Evolutionary conservation across 2,888 invertebrate genomes (phyloP).

Genomic region (Oasisia sp.): DNA sequence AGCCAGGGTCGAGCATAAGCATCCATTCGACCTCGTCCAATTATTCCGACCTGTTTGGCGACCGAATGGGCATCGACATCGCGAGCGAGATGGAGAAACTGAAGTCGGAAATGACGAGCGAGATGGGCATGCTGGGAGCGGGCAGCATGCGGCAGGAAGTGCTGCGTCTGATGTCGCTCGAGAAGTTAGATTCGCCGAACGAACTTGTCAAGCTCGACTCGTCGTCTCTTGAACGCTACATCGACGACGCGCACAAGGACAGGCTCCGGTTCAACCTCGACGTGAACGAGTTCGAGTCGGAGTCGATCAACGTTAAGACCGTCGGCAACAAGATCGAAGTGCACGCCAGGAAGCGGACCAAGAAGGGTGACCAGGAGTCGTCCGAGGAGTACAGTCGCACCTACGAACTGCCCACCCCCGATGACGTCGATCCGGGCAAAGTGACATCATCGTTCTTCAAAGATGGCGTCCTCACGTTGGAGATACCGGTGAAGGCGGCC

Average conservation of each 20-base stretch:
- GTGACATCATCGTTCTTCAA: slow-evolving; percentile 41
- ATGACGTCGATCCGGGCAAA: slow-evolving; percentile 34
- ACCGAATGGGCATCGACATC: slow-evolving; percentile 34
- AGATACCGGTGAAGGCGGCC: slow-evolving; percentile 34
- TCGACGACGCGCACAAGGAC: slow-evolving; percentile 31
- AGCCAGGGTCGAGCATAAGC: neutral
- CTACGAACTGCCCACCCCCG: slow-evolving; percentile 39
- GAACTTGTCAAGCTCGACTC: slow-evolving; percentile 29
- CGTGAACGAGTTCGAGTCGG: slow-evolving; percentile 37
- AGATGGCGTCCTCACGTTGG: slow-evolving; percentile 42
- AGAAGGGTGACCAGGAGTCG: slow-evolving; percentile 35
- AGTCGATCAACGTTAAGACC: slow-evolving; percentile 38
- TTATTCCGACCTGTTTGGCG: slow-evolving; percentile 24
- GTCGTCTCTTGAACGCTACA: slow-evolving; percentile 29
- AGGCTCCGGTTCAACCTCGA: slow-evolving; percentile 39
- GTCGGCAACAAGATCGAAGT: slow-evolving; percentile 43
- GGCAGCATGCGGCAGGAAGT: slow-evolving; percentile 24
- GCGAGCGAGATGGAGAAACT: slow-evolving; percentile 33
- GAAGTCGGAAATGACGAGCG: slow-evolving; percentile 29
- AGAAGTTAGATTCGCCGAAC: slow-evolving; percentile 21
- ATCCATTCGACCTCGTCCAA: slow-evolving; percentile 21
- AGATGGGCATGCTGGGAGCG: slow-evolving; percentile 23
- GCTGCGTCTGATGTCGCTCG: slow-evolving; percentile 23
- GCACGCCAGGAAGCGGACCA: slow-evolving; percentile 36
- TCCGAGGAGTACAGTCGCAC: slow-evolving; percentile 40